phyloP scores from a whole-genome alignment of 2,888 invertebrate species.

The Malacosoma neustria region DNA sequence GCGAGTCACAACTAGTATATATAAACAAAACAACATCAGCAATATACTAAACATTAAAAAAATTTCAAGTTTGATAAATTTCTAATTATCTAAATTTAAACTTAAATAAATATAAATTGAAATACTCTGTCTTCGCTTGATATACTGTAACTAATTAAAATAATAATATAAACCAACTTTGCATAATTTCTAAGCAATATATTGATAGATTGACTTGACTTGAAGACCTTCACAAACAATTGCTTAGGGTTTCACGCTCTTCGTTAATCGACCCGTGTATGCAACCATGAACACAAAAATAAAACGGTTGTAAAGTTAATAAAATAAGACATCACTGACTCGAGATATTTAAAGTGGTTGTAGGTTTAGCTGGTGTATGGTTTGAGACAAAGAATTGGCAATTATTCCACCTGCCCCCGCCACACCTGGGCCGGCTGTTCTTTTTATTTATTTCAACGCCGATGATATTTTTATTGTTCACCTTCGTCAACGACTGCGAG shows the following conservation, averaged over 20 bases:
- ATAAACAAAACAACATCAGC: too few relatives aligned
- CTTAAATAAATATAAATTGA: too few relatives aligned
- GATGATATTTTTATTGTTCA: conserved; percentile 71
- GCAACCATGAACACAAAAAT: neutral
- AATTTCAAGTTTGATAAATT: too few relatives aligned
- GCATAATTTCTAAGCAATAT: neutral
- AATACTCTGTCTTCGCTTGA: too few relatives aligned
- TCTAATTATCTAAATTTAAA: too few relatives aligned
- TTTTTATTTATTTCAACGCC: conserved; percentile 70
- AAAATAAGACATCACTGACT: conserved; percentile 44
- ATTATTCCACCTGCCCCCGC: conserved; percentile 71
- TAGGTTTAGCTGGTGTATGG: conserved; percentile 47
- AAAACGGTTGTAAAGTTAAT: conserved; percentile 6
- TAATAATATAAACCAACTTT: neutral
- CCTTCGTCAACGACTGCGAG: conserved; percentile 43
- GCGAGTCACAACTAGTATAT: too few relatives aligned
- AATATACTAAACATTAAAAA: too few relatives aligned
- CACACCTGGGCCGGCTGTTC: conserved; percentile 67
- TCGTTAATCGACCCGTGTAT: neutral
- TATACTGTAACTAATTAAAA: too few relatives aligned
- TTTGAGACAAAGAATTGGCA: conserved; percentile 72
- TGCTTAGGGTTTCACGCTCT: neutral
- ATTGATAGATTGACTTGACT: neutral
- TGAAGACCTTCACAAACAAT: neutral
- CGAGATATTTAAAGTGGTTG: conserved; percentile 47